Evolutionary conservation across 2,113 vertebrate genomes (phyloP).

Genomic region (Polypterus senegalus): DNA sequence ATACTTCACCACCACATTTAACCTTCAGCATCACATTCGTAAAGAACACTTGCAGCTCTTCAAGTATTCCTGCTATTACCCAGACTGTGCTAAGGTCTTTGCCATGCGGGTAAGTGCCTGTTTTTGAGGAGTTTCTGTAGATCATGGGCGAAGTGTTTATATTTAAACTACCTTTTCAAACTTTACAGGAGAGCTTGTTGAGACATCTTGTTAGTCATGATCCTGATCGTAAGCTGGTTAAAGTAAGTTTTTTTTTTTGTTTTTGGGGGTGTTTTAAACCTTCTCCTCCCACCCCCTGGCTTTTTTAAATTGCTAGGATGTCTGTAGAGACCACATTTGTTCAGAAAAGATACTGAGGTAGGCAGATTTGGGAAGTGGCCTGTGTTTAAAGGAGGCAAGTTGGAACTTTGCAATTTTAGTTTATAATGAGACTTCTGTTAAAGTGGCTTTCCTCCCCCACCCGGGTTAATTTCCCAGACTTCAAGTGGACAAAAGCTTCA

Average conservation of each 20-base stretch:
- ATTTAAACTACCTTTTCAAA: neutral
- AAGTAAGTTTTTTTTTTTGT: constrained; percentile 28
- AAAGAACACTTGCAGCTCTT: constrained; percentile 56
- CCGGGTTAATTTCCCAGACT: too few species aligned
- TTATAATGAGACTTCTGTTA: too few species aligned
- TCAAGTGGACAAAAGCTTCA: too few species aligned
- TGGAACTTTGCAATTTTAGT: too few species aligned
- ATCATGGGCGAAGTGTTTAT: neutral
- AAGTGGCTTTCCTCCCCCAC: too few species aligned
- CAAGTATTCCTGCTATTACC: constrained; percentile 46
- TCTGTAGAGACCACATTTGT: neutral
- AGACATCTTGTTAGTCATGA: constrained; percentile 54
- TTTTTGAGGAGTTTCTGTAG: neutral
- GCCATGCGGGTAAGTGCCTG: constrained; percentile 46
- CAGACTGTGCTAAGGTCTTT: constrained; percentile 43
- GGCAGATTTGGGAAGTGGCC: too few species aligned
- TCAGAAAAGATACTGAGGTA: too few species aligned
- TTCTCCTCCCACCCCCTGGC: too few species aligned
- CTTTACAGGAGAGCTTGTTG: constrained; percentile 48
- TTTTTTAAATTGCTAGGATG: too few species aligned
- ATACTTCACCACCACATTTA: constrained; percentile 60
- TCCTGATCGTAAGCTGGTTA: constrained; percentile 24
- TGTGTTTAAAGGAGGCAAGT: too few species aligned
- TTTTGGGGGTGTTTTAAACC: too few species aligned
- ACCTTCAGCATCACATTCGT: constrained; percentile 61